These are phyloP conservation scores for Mellivora capensis DNA, from an alignment of 2,113 vertebrate species.

Conservation along the genomic window DNA sequence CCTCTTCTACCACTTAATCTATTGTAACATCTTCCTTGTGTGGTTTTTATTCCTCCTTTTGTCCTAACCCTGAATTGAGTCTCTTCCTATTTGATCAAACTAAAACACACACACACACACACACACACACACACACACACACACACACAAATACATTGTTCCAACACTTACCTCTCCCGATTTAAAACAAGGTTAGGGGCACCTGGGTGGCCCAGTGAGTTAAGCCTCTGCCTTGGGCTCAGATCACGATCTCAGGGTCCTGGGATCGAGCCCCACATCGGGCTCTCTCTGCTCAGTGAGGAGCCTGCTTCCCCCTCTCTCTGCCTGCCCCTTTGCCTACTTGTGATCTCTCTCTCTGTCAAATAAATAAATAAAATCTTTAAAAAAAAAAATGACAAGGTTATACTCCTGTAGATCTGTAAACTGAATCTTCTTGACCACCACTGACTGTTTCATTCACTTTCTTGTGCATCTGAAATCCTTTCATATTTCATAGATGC, in stretches of 20 bases:
- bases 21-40: background rate
- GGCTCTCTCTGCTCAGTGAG: no score
- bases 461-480: background rate
- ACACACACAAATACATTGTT: background rate
- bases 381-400: background rate
- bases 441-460: background rate
- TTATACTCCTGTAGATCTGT: background rate
- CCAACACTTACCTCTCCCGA: no score
- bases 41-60: background rate
- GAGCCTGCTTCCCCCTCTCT: no score
- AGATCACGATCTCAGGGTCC: no score
- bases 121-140: background rate
- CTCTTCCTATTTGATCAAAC: background rate
- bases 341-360: no score
- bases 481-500: background rate
- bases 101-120: background rate
- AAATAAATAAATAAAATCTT: no score
- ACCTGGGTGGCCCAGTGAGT: no score
- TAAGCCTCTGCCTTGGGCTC: no score
- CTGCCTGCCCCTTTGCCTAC: no score
- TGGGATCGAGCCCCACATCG: no score
- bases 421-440: background rate
- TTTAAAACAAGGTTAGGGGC: background rate
- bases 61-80: background rate
- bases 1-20: background rate